These are phyloP conservation scores for Dendrolimus pini DNA, from an alignment of 2,888 invertebrate species.

Conservation along the genomic window DNA sequence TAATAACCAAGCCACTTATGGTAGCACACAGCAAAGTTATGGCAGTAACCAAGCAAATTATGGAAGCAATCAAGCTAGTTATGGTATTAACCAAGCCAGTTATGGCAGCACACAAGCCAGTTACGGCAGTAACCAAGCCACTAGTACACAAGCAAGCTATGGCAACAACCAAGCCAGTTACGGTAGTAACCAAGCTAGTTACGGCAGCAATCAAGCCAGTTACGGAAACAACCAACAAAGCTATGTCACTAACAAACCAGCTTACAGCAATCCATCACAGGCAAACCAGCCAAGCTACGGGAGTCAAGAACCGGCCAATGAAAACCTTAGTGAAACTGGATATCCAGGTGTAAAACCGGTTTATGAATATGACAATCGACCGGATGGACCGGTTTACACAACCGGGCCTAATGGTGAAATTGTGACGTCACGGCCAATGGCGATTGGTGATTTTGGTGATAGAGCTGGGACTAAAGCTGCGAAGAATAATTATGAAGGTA, in stretches of 20 bases:
- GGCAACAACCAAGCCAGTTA: neutral
- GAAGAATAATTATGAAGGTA: constrained; percentile 41
- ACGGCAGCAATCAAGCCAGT: constrained; percentile 11
- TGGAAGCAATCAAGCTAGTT: neutral
- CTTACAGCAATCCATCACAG: constrained; percentile 2
- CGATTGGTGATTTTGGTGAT: constrained; percentile 43
- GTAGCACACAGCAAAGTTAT: neutral
- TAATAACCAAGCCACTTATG: neutral
- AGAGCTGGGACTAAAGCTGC: constrained; percentile 32
- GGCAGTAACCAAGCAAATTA: neutral
- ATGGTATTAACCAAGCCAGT: neutral
- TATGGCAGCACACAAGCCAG: neutral
- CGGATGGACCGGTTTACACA: constrained; percentile 48
- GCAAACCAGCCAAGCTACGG: constrained; percentile 2
- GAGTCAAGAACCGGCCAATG: constrained; percentile 1
- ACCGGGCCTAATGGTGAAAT: constrained; percentile 45
- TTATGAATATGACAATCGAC: constrained; percentile 54
- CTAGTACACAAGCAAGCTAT: constrained; percentile 7
- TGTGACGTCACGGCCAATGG: constrained; percentile 54
- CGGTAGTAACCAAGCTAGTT: constrained; percentile 3
- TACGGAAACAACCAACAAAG: constrained; percentile 6
- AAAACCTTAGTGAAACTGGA: neutral
- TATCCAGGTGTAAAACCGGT: constrained; percentile 49
- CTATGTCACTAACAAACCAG: constrained; percentile 6
- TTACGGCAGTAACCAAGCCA: constrained; percentile 9